These are phyloP conservation scores for Atopsyche davidsoni DNA, from an alignment of 1,140 invertebrate species.

Conservation along the genomic window DNA sequence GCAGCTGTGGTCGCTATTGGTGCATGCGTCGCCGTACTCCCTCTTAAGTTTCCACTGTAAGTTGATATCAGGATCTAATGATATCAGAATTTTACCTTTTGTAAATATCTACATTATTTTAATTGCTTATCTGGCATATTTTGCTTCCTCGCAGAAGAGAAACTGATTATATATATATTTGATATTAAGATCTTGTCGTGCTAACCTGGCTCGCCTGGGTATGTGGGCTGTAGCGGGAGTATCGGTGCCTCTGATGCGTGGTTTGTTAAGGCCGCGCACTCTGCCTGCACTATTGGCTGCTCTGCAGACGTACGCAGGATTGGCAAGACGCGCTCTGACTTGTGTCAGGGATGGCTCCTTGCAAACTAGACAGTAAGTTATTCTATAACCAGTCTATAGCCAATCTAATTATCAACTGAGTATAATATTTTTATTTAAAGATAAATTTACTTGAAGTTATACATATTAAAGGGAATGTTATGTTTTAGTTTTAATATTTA, in stretches of 20 bases:
- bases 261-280: background rate
- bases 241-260: conserved; percentile 8
- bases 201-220: background rate
- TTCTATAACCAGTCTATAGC: background rate
- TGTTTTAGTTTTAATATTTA: background rate
- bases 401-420: background rate
- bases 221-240: conserved; percentile 11
- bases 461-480: background rate
- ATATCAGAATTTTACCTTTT: background rate
- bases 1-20: conserved; percentile 12
- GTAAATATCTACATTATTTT: background rate
- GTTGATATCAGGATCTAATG: background rate
- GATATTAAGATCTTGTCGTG: conserved; percentile 6
- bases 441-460: background rate
- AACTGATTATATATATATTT: background rate
- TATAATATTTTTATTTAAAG: background rate
- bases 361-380: background rate
- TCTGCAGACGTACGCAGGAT: conserved; percentile 11
- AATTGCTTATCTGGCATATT: background rate
- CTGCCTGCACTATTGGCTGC: conserved; percentile 4
- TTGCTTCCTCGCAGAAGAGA: background rate
- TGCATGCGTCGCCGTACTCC: conserved; percentile 9
- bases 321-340: conserved; percentile 15
- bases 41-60: conserved; percentile 12
- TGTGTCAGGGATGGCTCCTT: conserved; percentile 7